Percentiles rank a stretch among this genome's conserved stretches.
Evolutionary conservation across 1,140 invertebrate genomes (phyloP).

Genomic region (Rhagoletis zephyria): DNA sequence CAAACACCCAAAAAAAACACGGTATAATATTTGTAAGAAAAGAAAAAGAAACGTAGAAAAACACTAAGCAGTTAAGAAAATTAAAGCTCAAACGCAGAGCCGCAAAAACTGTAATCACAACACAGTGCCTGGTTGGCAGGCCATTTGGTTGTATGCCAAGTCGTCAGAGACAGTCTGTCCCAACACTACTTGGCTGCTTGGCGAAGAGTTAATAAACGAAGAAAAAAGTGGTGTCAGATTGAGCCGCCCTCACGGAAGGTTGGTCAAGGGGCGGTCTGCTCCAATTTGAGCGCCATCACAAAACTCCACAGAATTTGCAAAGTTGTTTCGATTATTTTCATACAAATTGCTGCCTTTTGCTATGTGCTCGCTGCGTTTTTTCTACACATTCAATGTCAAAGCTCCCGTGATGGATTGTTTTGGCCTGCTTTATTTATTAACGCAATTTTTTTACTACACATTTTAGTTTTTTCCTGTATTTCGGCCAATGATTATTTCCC

Average conservation of each 20-base stretch:
- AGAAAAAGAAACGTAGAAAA: too few species aligned
- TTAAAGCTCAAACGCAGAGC: background rate
- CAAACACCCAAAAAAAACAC: too few species aligned
- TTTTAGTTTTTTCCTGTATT: conserved; percentile 23
- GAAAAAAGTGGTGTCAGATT: background rate
- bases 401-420: conserved; percentile 54
- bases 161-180: background rate
- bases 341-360: background rate
- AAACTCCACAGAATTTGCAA: background rate
- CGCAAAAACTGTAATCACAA: background rate
- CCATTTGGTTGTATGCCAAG: conserved; percentile 17
- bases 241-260: background rate
- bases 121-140: background rate
- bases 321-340: conserved; percentile 28
- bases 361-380: background rate
- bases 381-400: conserved; percentile 46
- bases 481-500: background rate
- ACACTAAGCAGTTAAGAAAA: background rate
- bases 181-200: background rate
- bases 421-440: conserved; percentile 56
- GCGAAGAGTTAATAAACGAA: conserved; percentile 22
- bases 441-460: conserved; percentile 30
- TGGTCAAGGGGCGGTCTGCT: conserved; percentile 8
- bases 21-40: too few species aligned
- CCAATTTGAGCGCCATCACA: background rate